Conservation (phyloP, 2,113 vertebrate species). For the Bos javanicus region DNA sequence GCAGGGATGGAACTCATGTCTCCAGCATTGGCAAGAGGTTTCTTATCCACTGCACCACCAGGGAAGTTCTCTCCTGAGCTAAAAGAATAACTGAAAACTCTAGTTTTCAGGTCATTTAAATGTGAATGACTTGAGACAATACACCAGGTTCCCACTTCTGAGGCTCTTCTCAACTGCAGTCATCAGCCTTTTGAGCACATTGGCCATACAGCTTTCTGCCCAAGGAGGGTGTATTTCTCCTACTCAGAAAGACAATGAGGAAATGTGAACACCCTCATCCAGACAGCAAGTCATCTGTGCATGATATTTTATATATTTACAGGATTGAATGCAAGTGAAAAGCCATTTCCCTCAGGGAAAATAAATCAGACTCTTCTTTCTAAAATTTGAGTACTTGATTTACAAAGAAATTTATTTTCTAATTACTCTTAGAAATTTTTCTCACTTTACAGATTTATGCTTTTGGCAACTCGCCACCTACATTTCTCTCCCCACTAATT, state of each 20-base stretch:
- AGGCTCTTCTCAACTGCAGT: background rate
- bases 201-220: background rate
- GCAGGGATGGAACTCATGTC: background rate
- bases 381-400: background rate
- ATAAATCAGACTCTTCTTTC: background rate
- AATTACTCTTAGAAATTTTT: conserved; percentile 11
- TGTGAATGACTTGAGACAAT: background rate
- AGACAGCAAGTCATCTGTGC: background rate
- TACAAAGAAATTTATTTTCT: conserved; percentile 3
- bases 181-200: background rate
- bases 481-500: background rate
- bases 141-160: background rate
- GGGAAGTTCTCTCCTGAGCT: background rate
- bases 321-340: conserved; percentile 5
- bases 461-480: background rate
- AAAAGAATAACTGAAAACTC: background rate
- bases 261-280: background rate
- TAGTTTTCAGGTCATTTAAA: background rate
- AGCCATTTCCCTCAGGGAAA: background rate
- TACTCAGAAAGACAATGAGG: background rate
- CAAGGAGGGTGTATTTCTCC: background rate
- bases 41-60: background rate
- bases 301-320: background rate
- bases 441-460: background rate
- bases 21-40: background rate